These are phyloP conservation scores for Ambastaia sidthimunki DNA, from an alignment of 2,797 vertebrate species.

Conservation along the genomic window DNA sequence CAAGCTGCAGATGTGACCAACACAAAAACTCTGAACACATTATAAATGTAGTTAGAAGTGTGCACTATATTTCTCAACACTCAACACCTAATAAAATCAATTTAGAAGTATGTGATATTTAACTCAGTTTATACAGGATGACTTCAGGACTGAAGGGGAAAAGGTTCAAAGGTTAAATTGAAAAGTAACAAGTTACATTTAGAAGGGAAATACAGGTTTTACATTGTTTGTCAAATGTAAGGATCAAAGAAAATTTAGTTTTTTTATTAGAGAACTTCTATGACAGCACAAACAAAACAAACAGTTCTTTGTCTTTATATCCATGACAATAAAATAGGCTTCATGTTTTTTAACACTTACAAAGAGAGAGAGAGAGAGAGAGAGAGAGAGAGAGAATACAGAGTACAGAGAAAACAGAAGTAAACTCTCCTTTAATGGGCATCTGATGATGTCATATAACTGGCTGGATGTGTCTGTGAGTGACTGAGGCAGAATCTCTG, in stretches of 20 bases:
- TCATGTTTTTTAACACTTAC: constrained; percentile 61
- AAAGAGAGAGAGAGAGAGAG: constrained; percentile 41
- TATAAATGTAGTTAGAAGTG: background rate
- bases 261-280: constrained; percentile 41
- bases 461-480: constrained; percentile 78
- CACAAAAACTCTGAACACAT: constrained; percentile 49
- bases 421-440: constrained; percentile 79
- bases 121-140: background rate
- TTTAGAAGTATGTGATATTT: background rate
- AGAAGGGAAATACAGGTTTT: background rate
- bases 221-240: background rate
- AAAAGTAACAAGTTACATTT: background rate
- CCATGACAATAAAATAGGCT: constrained; percentile 57
- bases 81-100: background rate
- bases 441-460: constrained; percentile 81
- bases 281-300: constrained; percentile 54
- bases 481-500: constrained; percentile 73
- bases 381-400: constrained; percentile 50
- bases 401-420: constrained; percentile 54
- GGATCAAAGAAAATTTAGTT: background rate
- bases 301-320: constrained; percentile 63
- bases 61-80: background rate
- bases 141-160: background rate
- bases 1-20: constrained; percentile 61
- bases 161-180: background rate